Evolutionary conservation across 1,140 invertebrate genomes (phyloP).

Genomic region (Trichogramma pretiosum): DNA sequence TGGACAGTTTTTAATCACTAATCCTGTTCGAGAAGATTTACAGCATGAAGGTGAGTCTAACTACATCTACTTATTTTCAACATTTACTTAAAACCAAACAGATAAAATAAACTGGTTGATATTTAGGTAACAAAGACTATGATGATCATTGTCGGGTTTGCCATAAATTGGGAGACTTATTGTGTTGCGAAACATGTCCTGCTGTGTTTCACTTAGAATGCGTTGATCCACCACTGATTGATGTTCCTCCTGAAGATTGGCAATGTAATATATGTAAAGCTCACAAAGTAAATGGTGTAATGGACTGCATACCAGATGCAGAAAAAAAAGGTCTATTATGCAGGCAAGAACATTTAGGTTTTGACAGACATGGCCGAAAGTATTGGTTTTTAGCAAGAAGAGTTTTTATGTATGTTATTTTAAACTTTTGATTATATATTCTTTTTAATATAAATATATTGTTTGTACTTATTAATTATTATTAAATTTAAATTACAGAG

Average conservation of each 20-base stretch:
- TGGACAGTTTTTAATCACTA: conserved; percentile 90
- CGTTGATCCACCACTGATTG: conserved; percentile 84
- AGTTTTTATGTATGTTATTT: conserved; percentile 73
- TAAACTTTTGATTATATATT: conserved; percentile 3
- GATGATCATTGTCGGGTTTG: conserved; percentile 93
- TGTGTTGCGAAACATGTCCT: conserved; percentile 95
- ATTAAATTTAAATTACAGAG: conserved; percentile 48
- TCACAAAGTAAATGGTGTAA: conserved; percentile 83
- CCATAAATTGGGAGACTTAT: conserved; percentile 85
- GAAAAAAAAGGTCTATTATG: conserved; percentile 87
- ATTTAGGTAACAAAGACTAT: conserved; percentile 76
- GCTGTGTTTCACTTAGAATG: conserved; percentile 94
- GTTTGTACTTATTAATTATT: conserved; percentile 12
- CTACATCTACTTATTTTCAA: too few species aligned
- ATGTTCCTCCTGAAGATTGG: conserved; percentile 95
- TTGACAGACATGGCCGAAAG: conserved; percentile 88
- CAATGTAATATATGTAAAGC: conserved; percentile 86
- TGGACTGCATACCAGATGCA: conserved; percentile 83
- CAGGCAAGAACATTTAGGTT: conserved; percentile 87
- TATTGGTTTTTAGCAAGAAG: conserved; percentile 92
- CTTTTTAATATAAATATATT: conserved; percentile 8
- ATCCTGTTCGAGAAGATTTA: conserved; percentile 85
- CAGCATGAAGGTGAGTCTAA: conserved; percentile 77
- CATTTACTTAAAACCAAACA: too few species aligned
- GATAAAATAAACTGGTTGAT: background rate